Conservation (phyloP, 2,113 vertebrate genomes). For the Diadophis punctatus region DNA sequence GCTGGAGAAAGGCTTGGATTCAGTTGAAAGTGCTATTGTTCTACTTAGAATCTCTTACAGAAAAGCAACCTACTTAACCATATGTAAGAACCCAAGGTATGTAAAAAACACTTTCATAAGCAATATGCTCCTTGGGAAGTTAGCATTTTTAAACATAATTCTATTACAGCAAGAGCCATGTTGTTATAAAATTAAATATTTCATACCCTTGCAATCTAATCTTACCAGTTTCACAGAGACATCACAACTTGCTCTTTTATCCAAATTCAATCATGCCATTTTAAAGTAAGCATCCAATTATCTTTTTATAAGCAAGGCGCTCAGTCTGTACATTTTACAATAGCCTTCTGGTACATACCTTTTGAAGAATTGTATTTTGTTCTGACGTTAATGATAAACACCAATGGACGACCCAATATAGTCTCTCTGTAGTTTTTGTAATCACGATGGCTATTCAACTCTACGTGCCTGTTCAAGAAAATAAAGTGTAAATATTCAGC, state of each 20-base stretch:
- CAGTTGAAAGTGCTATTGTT: neutral
- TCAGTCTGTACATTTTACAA: neutral
- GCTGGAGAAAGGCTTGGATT: neutral
- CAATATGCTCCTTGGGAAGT: neutral
- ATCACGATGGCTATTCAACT: slow-evolving; percentile 49
- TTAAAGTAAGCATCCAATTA: neutral
- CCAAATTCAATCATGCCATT: neutral
- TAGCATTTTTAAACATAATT: neutral
- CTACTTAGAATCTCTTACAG: neutral
- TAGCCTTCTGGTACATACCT: neutral
- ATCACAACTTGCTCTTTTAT: neutral
- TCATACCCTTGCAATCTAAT: neutral
- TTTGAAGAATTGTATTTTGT: slow-evolving; percentile 37
- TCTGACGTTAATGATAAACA: slow-evolving; percentile 57
- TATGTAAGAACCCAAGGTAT: neutral
- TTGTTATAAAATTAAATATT: neutral
- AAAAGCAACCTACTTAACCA: neutral
- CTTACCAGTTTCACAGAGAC: neutral
- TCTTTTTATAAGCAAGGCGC: neutral
- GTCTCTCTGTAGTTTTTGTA: slow-evolving; percentile 61
- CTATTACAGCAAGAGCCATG: neutral
- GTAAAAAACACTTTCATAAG: neutral
- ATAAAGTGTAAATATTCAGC: neutral
- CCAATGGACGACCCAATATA: slow-evolving; percentile 51
- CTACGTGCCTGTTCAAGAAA: slow-evolving; percentile 42